Evolutionary conservation across 2,797 vertebrate genomes (phyloP), one percentile per base, ranked within the genome.

Genomic region (Neostethus bicornis): DNA sequence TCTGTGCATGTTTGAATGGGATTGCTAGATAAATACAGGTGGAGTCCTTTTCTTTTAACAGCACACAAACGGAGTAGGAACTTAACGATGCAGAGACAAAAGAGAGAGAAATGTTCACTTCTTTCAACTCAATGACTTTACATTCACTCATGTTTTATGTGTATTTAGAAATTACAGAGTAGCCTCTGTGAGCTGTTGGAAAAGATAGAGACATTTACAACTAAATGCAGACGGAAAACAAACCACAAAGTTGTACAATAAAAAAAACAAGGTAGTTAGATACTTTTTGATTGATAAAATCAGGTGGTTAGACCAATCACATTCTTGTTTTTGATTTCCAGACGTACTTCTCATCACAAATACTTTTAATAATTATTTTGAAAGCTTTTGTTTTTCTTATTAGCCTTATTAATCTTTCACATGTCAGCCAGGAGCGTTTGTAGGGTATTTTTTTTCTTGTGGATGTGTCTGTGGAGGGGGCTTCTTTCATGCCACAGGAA

Each of bases 1-100:
- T 47, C 7, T 42, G 7, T 59, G 51, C 54, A 24, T 57, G 67
- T 79, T 68, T 77, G 60, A 87, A 86, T 72, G 73, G 67, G 60
- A 41, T 46, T 73, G 67, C 81, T 87, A 75, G 73, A 89, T 87
- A 89, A 90, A 91, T 89, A 91, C 83, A 89, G 89, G 89, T 85
- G 89, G 86, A 75, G 89, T 87, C 54, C 61, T 71, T 78, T 85
- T 85, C 59, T 75, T 29, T 44, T 38, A 34, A 70, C 38, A 45
- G 26, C 66, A 73, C 49, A 51, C 20, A 74, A 46, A 43, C 7
- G 39, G 24, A 44, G 26, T 20, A 46, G 61, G 39, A 50, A 23
- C 52, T 26, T 34, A 53, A 48, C 45, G 54, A 43, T 25, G 34
- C 41, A 61, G 12, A 49, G 29, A 55, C 38, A 72, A 52, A 63